Percentiles rank a stretch among this genome's conserved stretches.
These are phyloP conservation scores for Rhabditoides inermis DNA, from an alignment of 2,888 invertebrate genomes.

Conservation along the genomic window DNA sequence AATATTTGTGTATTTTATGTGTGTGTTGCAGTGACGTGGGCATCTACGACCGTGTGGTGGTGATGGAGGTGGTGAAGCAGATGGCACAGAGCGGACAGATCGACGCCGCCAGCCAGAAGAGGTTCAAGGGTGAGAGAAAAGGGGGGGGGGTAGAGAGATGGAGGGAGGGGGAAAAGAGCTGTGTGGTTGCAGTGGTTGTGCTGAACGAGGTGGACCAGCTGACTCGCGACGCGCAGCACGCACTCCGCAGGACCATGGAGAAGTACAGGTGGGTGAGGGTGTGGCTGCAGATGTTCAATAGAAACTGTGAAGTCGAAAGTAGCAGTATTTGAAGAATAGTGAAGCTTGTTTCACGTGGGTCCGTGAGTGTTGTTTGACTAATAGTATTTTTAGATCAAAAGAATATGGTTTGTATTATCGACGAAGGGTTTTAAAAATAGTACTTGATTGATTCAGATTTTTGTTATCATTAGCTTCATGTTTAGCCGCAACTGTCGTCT, in stretches of 20 bases:
- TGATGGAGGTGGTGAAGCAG: constrained; percentile 92
- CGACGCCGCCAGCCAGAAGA: constrained; percentile 73
- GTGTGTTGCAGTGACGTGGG: constrained; percentile 79
- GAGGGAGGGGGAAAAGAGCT: too few relatives aligned
- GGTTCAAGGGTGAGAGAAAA: constrained; percentile 83
- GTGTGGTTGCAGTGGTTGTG: constrained; percentile 68
- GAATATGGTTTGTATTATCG: too few relatives aligned
- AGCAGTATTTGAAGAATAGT: too few relatives aligned
- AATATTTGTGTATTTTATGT: too few relatives aligned
- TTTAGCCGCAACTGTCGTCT: constrained; percentile 62
- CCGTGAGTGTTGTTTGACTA: too few relatives aligned
- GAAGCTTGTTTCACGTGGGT: too few relatives aligned
- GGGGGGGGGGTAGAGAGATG: constrained; percentile 83
- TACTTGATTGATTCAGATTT: background rate
- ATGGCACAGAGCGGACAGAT: constrained; percentile 94
- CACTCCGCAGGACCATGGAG: constrained; percentile 94
- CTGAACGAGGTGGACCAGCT: constrained; percentile 87
- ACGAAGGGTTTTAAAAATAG: background rate
- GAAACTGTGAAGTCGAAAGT: background rate
- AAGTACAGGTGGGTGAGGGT: constrained; percentile 82
- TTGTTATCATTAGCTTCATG: constrained; percentile 9
- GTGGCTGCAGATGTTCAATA: background rate
- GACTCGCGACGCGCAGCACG: constrained; percentile 95
- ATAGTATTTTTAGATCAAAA: too few relatives aligned
- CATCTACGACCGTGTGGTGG: constrained; percentile 86